phyloP scores from a whole-genome alignment of 2,888 invertebrate genomes.

The Torymus tubicola region DNA sequence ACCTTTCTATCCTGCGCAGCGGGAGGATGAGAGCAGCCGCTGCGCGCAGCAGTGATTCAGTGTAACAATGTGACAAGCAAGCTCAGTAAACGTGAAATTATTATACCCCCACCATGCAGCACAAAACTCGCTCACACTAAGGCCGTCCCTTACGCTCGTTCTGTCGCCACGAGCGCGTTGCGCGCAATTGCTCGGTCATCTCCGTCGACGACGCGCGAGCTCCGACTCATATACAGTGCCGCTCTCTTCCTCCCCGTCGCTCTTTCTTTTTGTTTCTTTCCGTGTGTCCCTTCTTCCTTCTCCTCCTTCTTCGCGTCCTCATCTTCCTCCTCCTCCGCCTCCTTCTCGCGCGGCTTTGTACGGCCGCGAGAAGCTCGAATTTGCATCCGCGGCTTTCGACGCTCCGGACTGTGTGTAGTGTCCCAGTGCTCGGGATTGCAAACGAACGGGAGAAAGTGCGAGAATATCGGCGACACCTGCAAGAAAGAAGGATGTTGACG shows the following conservation, averaged over 20 bases:
- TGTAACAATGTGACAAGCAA: conserved; percentile 29
- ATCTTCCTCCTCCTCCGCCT: too few species aligned
- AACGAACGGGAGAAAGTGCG: too few species aligned
- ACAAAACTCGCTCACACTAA: background rate
- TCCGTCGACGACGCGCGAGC: background rate
- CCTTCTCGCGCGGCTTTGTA: too few species aligned
- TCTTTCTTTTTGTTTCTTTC: background rate
- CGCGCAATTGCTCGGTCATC: conserved; percentile 21
- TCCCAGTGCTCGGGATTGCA: too few species aligned
- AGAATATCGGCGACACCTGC: too few species aligned
- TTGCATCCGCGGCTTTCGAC: too few species aligned
- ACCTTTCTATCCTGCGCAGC: background rate
- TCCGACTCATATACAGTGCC: too few species aligned
- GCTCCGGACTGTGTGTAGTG: too few species aligned
- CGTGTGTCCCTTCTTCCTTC: background rate
- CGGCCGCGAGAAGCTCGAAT: too few species aligned
- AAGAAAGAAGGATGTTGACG: too few species aligned
- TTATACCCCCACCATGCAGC: conserved; percentile 50
- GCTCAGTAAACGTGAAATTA: conserved; percentile 61
- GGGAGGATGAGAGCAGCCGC: background rate
- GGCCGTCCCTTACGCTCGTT: conserved; percentile 25
- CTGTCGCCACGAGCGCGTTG: too few species aligned
- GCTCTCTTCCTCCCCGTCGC: too few species aligned
- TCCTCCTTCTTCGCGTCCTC: background rate
- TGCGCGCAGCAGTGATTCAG: conserved; percentile 45